Evolutionary conservation across 2,113 vertebrate genomes (phyloP).

Genomic region (Craseonycteris thonglongyai): DNA sequence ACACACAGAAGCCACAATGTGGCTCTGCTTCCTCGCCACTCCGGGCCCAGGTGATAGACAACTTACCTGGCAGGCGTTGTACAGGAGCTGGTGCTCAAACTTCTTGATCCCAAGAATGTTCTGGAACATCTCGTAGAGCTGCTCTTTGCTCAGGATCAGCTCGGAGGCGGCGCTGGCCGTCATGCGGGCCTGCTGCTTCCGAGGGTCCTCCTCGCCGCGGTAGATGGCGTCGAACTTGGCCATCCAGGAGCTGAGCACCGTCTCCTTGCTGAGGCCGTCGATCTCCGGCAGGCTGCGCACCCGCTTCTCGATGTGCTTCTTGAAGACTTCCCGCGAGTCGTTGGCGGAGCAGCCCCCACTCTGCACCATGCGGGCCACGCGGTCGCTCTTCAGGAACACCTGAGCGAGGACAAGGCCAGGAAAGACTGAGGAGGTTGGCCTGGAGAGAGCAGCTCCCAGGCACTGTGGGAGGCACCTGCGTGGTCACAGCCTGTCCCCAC

Average conservation of each 20-base stretch:
- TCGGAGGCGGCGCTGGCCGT: conserved; percentile 95
- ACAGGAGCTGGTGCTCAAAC: conserved; percentile 97
- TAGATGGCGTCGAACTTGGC: conserved; percentile 99
- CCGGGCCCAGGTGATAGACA: background rate
- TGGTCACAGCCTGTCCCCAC: fast-evolving
- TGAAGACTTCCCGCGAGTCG: conserved; percentile 96
- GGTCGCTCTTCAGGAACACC: conserved; percentile 98
- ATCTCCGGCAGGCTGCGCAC: conserved; percentile 97
- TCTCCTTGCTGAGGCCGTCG: conserved; percentile 98
- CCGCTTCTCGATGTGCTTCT: conserved; percentile 98
- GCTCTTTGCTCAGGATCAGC: conserved; percentile 99
- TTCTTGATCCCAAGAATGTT: conserved; percentile 98
- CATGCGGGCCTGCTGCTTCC: conserved; percentile 96
- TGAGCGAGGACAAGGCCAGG: conserved; percentile 55
- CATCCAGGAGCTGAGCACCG: conserved; percentile 97
- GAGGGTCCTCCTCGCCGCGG: conserved; percentile 94
- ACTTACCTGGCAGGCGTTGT: conserved; percentile 97
- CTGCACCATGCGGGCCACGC: conserved; percentile 96
- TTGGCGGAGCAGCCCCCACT: conserved; percentile 95
- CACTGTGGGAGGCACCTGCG: fast-evolving
- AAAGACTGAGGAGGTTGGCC: background rate
- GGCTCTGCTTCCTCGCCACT: background rate
- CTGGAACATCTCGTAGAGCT: conserved; percentile 99
- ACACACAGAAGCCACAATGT: background rate
- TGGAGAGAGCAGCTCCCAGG: background rate